phyloP scores from a whole-genome alignment of 2,888 invertebrate genomes.

The Pseudolycoriella hygida region DNA sequence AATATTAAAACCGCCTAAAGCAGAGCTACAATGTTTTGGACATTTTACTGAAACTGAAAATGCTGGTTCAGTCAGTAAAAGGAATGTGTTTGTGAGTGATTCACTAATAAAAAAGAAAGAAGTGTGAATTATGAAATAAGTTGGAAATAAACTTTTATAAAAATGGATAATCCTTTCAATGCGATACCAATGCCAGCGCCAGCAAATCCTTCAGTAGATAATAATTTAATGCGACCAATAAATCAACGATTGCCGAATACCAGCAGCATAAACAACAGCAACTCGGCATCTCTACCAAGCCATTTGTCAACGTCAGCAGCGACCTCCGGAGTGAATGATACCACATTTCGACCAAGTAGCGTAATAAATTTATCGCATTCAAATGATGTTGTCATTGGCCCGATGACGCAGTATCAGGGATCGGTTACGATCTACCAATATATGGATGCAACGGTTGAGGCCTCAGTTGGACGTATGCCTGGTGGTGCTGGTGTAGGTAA shows the following conservation, averaged over 20 bases:
- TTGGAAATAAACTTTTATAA: too few species aligned
- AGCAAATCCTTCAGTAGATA: not conserved
- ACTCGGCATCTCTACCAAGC: not conserved
- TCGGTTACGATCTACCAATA: slow-evolving; percentile 34
- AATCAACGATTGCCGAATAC: not conserved
- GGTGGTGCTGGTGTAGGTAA: not conserved
- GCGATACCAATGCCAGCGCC: not conserved
- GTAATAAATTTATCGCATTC: slow-evolving; percentile 32
- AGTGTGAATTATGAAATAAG: too few species aligned
- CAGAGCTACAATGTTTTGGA: too few species aligned
- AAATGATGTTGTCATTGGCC: slow-evolving; percentile 33
- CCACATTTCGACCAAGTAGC: slow-evolving; percentile 22
- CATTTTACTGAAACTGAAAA: too few species aligned
- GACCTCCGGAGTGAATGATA: slow-evolving; percentile 11
- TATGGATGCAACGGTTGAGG: slow-evolving; percentile 26
- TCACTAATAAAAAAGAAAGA: too few species aligned
- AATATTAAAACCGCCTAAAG: too few species aligned
- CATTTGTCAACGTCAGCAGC: too few species aligned
- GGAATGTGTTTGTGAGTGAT: too few species aligned
- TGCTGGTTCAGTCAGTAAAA: too few species aligned
- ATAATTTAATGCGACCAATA: not conserved
- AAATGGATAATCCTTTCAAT: not conserved
- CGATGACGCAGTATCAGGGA: slow-evolving; percentile 34
- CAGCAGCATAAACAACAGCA: not conserved
- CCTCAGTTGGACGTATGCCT: slow-evolving; percentile 20